Conservation (phyloP, 1,140 invertebrate genomes). For the Polypedilum pembai region DNA sequence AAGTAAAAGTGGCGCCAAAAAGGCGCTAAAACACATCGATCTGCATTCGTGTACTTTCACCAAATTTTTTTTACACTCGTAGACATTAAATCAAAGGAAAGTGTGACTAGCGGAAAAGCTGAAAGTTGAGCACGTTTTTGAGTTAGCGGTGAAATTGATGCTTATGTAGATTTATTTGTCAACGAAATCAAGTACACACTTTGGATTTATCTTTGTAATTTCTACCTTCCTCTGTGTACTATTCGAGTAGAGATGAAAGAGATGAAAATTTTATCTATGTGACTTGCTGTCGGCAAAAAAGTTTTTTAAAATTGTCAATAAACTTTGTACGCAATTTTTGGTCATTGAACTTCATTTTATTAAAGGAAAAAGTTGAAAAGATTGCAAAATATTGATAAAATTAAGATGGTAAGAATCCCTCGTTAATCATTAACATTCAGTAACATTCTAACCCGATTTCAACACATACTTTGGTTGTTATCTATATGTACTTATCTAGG, state of each 20-base stretch:
- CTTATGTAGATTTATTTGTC: background rate
- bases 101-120: background rate
- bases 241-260: too few species aligned
- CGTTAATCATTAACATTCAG: too few species aligned
- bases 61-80: background rate
- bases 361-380: too few species aligned
- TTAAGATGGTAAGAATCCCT: too few species aligned
- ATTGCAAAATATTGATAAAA: too few species aligned
- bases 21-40: background rate
- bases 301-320: too few species aligned
- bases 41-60: background rate
- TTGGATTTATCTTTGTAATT: background rate
- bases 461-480: background rate
- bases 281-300: background rate
- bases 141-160: background rate
- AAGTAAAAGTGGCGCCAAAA: background rate
- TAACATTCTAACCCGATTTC: background rate
- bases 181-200: background rate
- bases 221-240: background rate
- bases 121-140: constrained; percentile 4
- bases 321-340: too few species aligned
- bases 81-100: background rate
- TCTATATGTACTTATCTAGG: background rate
- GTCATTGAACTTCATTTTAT: too few species aligned
- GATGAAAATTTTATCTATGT: background rate